Evolutionary conservation across 2,797 vertebrate genomes (phyloP), one percentile per base, ranked within the genome.

Genomic region (Pygocentrus nattereri): DNA sequence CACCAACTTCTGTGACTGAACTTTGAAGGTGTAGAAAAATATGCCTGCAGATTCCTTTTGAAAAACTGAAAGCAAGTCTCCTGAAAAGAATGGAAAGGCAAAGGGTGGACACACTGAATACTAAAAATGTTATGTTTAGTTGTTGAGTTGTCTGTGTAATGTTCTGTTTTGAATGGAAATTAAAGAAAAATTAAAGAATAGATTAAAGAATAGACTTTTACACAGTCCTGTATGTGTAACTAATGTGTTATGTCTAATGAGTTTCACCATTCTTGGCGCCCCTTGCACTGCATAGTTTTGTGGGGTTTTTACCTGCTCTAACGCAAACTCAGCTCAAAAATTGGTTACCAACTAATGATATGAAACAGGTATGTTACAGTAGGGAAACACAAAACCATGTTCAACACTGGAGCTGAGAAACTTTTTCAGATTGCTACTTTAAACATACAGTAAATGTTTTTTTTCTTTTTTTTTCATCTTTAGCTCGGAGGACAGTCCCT

Each of bases 401-500:
- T n/a, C 23, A n/a, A 58, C 25, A 11, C 23, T 25, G 25, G 3
- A 12, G 8, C 1, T 67, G 34, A 21, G 34, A 41, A 5, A 8
- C 5, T n/a, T 69, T 80, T 70, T 16, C 18, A 27, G 11, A 30
- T 50, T 47, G 5, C 8, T 38, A 34, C 31, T 65, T 78, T 70
- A 58, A 21, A 31, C 25, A 38, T 72, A 18, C 64, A 58, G 12
- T 38, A n/a, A 18, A 31, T 62, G 4, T 6, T 52, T 71, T 80
- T 47, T 52, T 56, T 44, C 30, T 0, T 5, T 73, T 61, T 23
- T 23, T 59, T 61, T 38, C 19, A 3, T 78, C 31, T 73, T 47
- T 23, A 82, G 67, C 47, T n/a, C 67, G 50, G 54, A 64, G 6
- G 44, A 5, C 38, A 41, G 19, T 41, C 25, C 34, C 71, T 78